Conservation (phyloP, 2,797 vertebrate genomes). For the Macropus fuliginosus region DNA sequence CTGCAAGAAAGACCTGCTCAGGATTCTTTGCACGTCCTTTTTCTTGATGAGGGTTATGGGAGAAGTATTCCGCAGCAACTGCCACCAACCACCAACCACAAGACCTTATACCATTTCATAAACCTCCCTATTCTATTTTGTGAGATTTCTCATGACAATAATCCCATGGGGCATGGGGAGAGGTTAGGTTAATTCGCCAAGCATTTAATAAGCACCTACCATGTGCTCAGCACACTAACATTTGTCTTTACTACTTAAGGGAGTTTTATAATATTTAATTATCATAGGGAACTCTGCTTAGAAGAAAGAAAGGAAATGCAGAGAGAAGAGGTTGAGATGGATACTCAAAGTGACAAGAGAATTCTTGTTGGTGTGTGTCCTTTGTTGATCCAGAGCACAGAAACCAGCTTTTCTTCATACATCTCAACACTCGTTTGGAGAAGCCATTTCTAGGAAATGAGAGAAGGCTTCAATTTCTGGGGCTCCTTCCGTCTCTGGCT, state of each 20-base stretch:
- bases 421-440: slow-evolving; percentile 15
- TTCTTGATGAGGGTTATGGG: not conserved
- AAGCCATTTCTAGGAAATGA: not conserved
- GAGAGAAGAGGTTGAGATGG: not conserved
- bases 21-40: not conserved
- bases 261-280: slow-evolving; percentile 14
- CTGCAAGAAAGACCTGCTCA: not conserved
- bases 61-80: not conserved
- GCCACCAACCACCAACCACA: not conserved
- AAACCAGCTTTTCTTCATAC: not conserved
- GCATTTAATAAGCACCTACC: not conserved
- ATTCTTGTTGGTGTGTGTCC: not conserved
- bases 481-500: slow-evolving; percentile 14
- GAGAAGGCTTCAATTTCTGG: not conserved
- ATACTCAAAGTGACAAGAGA: not conserved
- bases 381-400: slow-evolving; percentile 17
- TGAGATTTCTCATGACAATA: slow-evolving; percentile 2
- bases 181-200: not conserved
- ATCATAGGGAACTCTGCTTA: not conserved
- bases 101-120: not conserved
- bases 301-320: not conserved
- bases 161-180: not conserved
- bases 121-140: not conserved
- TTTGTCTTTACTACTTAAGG: not conserved
- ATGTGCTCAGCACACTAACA: not conserved